Conservation (phyloP, 1,140 invertebrate genomes). For the Drosophila navojoa region DNA sequence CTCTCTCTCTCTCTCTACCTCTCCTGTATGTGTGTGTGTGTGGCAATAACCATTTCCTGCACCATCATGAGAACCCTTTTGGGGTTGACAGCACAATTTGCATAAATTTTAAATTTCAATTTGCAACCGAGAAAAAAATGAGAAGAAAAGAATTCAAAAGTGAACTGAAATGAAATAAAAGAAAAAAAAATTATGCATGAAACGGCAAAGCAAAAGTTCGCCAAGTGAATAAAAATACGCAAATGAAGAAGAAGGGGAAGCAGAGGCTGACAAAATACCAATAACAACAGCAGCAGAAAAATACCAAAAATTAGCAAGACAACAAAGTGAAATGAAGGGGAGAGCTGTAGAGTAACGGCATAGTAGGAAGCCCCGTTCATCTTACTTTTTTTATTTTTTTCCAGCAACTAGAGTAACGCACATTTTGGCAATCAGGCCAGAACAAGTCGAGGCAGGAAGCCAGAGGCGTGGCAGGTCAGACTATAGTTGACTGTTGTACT, state of each 20-base stretch:
- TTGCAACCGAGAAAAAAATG: slow-evolving; percentile 52
- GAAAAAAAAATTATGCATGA: slow-evolving; percentile 57
- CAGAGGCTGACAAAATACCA: slow-evolving; percentile 25
- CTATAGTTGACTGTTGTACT: slow-evolving; percentile 26
- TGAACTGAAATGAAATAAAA: slow-evolving; percentile 41
- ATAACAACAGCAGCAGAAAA: slow-evolving; percentile 36
- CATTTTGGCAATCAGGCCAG: slow-evolving; percentile 15
- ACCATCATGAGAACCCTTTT: slow-evolving; percentile 52
- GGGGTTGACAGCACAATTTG: slow-evolving; percentile 66
- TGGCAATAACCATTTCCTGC: slow-evolving; percentile 58
- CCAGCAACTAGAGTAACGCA: slow-evolving; percentile 28
- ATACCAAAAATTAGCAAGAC: slow-evolving; percentile 71
- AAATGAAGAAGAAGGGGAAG: slow-evolving; percentile 28
- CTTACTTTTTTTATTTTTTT: background rate
- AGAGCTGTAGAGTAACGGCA: background rate
- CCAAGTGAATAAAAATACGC: slow-evolving; percentile 17
- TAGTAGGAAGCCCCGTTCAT: background rate
- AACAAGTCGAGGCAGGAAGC: background rate
- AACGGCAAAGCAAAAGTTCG: slow-evolving; percentile 20
- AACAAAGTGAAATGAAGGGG: slow-evolving; percentile 54
- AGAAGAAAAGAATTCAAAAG: slow-evolving; percentile 21
- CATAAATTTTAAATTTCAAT: slow-evolving; percentile 83
- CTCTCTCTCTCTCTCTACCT: too few species aligned
- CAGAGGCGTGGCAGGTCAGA: slow-evolving; percentile 23
- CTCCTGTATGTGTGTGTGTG: slow-evolving; percentile 36